phyloP scores from a whole-genome alignment of 2,113 vertebrate species.

The Petaurus breviceps region DNA sequence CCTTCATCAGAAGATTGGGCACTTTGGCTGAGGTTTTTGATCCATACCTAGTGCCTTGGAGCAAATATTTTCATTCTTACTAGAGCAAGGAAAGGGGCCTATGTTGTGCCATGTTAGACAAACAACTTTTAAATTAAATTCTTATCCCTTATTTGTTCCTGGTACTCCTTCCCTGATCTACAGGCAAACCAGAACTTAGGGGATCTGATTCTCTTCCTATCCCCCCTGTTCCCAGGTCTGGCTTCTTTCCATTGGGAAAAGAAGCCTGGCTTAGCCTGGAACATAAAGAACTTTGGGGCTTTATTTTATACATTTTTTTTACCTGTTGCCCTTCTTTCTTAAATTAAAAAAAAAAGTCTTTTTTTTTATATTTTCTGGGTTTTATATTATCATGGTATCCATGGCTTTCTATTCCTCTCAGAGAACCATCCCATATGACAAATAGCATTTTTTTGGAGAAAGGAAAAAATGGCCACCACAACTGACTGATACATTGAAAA shows the following conservation, averaged over 20 bases:
- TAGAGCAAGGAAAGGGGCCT: no score
- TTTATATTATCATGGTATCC: not conserved
- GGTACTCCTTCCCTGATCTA: not conserved
- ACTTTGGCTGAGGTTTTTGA: no score
- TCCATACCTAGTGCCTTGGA: no score
- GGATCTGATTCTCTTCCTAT: not conserved
- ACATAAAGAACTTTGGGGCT: not conserved
- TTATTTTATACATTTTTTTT: not conserved
- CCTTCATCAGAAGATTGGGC: not conserved
- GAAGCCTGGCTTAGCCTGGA: not conserved
- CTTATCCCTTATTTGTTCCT: no score
- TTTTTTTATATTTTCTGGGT: not conserved
- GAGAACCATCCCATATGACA: not conserved
- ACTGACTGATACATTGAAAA: not conserved
- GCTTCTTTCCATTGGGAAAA: not conserved
- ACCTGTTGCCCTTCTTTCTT: not conserved
- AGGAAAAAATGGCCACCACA: not conserved
- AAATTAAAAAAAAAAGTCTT: not conserved
- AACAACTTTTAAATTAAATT: no score
- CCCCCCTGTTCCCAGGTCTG: no score
- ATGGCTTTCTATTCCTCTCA: not conserved
- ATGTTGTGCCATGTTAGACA: no score
- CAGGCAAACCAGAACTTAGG: not conserved
- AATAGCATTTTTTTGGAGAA: no score
- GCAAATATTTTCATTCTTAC: no score